Evolutionary conservation across 2,888 invertebrate species (phyloP).

Genomic region (Drosophila neotestacea): DNA sequence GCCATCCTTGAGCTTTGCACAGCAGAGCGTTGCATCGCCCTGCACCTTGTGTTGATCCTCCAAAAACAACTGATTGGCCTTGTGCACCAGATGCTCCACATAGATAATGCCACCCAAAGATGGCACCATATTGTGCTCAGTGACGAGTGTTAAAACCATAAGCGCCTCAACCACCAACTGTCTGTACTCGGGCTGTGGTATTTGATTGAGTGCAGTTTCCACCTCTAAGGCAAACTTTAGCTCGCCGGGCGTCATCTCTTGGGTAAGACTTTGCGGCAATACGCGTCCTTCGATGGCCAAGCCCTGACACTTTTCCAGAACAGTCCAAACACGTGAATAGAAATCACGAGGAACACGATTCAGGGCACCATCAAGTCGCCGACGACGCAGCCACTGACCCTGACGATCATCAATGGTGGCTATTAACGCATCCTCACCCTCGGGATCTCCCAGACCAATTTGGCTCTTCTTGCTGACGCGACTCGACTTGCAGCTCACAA

Average conservation of each 20-base stretch:
- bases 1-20: slow-evolving; percentile 91
- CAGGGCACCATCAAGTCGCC: slow-evolving; percentile 97
- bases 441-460: slow-evolving; percentile 86
- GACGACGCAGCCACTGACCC: slow-evolving; percentile 98
- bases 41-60: slow-evolving; percentile 96
- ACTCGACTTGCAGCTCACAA: slow-evolving; percentile 94
- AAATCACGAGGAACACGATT: slow-evolving; percentile 99
- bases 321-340: slow-evolving; percentile 97
- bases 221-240: slow-evolving; percentile 99
- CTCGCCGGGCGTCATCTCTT: slow-evolving; percentile 99
- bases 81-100: slow-evolving; percentile 96
- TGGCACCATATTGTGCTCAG: slow-evolving; percentile 93
- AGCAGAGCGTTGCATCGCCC: slow-evolving; percentile 97
- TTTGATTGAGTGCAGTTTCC: slow-evolving; percentile 97
- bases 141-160: slow-evolving; percentile 96
- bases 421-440: slow-evolving; percentile 84
- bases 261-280: slow-evolving; percentile 95
- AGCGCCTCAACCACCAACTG: slow-evolving; percentile 98
- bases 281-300: slow-evolving; percentile 96
- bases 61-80: slow-evolving; percentile 97
- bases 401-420: slow-evolving; percentile 89
- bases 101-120: slow-evolving; percentile 92
- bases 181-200: slow-evolving; percentile 99
- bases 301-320: slow-evolving; percentile 97
- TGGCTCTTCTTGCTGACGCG: slow-evolving; percentile 91